Evolutionary conservation across 2,797 vertebrate species (phyloP).

Genomic region (Enteromius radiatus): DNA sequence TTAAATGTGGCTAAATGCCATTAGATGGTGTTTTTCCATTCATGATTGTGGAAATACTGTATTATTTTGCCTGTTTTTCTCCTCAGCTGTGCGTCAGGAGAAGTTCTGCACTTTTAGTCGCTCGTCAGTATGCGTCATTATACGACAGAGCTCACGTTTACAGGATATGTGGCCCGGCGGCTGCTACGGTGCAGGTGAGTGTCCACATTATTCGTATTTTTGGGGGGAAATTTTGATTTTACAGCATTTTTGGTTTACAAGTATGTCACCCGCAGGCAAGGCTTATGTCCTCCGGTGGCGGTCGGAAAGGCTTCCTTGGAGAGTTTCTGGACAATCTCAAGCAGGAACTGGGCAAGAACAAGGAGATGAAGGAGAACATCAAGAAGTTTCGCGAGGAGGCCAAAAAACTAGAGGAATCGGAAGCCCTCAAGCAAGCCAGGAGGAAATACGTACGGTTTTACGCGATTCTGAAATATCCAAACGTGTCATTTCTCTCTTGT

Average conservation of each 20-base stretch:
- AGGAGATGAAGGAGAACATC: slow-evolving; percentile 97
- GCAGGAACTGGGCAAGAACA: slow-evolving; percentile 92
- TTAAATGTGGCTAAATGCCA: no score
- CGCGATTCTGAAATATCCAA: background rate
- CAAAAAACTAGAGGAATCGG: slow-evolving; percentile 92
- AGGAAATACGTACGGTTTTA: slow-evolving; percentile 88
- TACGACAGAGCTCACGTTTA: slow-evolving; percentile 67
- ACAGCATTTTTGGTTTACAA: background rate
- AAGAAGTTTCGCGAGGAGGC: slow-evolving; percentile 94
- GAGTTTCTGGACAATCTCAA: slow-evolving; percentile 92
- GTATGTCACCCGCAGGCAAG: slow-evolving; percentile 62
- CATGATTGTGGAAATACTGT: background rate
- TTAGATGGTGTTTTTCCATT: background rate
- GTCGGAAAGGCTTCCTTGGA: slow-evolving; percentile 90
- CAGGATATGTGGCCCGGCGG: slow-evolving; percentile 68
- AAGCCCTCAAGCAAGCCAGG: slow-evolving; percentile 89
- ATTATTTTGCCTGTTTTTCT: background rate
- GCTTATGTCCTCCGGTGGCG: slow-evolving; percentile 73
- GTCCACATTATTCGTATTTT: background rate
- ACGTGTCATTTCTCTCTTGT: background rate
- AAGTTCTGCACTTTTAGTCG: slow-evolving; percentile 70
- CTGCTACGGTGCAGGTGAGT: slow-evolving; percentile 72
- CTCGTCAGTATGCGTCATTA: slow-evolving; percentile 71
- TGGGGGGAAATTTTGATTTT: background rate
- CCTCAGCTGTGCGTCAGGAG: slow-evolving; percentile 74